Conservation (phyloP, 2,113 vertebrate genomes). For the Apodemus sylvaticus region DNA sequence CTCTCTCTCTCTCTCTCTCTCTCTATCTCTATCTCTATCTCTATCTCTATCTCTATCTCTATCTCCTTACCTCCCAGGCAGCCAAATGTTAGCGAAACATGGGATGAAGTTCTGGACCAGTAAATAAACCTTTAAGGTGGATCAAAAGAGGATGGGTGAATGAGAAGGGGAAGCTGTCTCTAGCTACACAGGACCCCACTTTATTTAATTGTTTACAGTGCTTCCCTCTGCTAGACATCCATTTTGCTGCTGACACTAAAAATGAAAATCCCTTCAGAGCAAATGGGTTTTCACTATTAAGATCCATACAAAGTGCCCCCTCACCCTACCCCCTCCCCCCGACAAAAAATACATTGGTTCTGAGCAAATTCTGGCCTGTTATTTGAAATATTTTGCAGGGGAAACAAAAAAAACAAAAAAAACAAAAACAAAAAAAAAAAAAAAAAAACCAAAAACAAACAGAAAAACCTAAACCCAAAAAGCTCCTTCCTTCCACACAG, state of each 20-base stretch:
- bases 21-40: too few relatives aligned
- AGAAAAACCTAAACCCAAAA: background rate
- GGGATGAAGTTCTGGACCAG: background rate
- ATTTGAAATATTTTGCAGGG: background rate
- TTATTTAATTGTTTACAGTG: background rate
- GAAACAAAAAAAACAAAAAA: background rate
- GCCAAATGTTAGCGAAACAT: background rate
- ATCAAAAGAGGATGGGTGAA: background rate
- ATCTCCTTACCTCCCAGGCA: background rate
- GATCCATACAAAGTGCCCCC: background rate
- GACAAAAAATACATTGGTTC: background rate
- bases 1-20: too few relatives aligned
- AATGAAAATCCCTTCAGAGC: background rate
- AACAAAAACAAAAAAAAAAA: too few relatives aligned
- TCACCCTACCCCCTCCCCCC: too few relatives aligned
- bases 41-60: too few relatives aligned
- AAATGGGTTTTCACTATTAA: background rate
- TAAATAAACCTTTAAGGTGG: background rate
- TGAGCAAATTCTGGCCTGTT: slow-evolving; percentile 5
- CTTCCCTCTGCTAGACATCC: background rate
- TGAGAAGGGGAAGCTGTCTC: background rate
- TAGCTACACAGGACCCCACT: background rate
- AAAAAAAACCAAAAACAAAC: background rate
- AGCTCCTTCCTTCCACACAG: background rate
- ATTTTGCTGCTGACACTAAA: background rate